Evolutionary conservation across 1,140 invertebrate species (phyloP).

Genomic region (Adoxophyes honmai): DNA sequence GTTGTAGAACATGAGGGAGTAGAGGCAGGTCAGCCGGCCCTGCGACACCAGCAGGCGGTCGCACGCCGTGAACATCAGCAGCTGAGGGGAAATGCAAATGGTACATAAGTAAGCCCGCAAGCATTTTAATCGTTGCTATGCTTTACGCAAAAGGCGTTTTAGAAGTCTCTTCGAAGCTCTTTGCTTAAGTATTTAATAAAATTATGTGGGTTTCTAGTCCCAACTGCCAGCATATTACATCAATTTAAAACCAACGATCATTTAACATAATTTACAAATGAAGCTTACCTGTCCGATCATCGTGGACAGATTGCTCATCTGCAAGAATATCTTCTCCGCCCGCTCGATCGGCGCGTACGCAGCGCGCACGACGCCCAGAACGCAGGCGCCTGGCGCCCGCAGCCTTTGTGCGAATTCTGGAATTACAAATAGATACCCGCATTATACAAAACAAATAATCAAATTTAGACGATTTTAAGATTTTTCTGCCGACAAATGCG

Average conservation of each 20-base stretch:
- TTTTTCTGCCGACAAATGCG: too few species aligned
- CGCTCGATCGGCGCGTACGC: slow-evolving; percentile 79
- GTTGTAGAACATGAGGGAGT: slow-evolving; percentile 89
- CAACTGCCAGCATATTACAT: too few species aligned
- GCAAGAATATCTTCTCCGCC: slow-evolving; percentile 80
- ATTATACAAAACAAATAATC: too few species aligned
- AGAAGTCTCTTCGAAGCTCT: too few species aligned
- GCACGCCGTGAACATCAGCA: slow-evolving; percentile 85
- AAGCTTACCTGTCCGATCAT: slow-evolving; percentile 80
- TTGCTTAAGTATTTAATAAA: too few species aligned
- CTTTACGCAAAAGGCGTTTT: too few species aligned
- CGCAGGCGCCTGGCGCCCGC: slow-evolving; percentile 55
- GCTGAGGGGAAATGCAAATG: slow-evolving; percentile 77
- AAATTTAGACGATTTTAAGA: too few species aligned
- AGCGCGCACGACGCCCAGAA: slow-evolving; percentile 65
- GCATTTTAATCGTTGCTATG: background rate
- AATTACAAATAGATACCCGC: slow-evolving; percentile 33
- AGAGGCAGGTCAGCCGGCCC: slow-evolving; percentile 82
- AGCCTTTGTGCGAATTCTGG: slow-evolving; percentile 70
- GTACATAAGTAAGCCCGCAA: too few species aligned
- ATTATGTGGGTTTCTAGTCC: too few species aligned
- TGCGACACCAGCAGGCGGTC: slow-evolving; percentile 80
- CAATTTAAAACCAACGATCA: too few species aligned
- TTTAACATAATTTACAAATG: too few species aligned
- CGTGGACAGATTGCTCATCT: slow-evolving; percentile 82